Conservation (phyloP, 2,113 vertebrate species). For the Vulpes lagopus region DNA sequence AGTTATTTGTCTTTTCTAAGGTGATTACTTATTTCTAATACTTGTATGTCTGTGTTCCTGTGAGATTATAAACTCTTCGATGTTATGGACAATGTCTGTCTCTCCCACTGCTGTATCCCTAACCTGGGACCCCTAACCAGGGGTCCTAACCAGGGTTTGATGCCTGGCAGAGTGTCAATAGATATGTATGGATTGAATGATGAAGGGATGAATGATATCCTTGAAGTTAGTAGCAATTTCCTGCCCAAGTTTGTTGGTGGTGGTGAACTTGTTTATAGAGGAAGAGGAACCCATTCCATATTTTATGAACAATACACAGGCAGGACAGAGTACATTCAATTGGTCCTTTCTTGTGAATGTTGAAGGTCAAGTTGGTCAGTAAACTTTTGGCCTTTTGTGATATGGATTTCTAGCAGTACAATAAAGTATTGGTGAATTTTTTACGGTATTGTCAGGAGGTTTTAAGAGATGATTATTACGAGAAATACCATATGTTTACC, state of each 20-base stretch:
- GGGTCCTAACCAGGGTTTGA: neutral
- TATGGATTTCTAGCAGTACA: constrained; percentile 48
- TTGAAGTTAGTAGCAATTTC: constrained; percentile 22
- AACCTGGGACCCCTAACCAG: neutral
- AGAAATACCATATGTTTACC: constrained; percentile 85
- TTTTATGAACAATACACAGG: neutral
- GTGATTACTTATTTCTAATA: constrained; percentile 26
- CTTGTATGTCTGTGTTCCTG: neutral
- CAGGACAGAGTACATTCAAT: neutral
- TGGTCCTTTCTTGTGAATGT: constrained; percentile 44
- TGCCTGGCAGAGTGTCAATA: neutral
- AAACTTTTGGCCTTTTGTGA: constrained; percentile 37
- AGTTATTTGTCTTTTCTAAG: constrained; percentile 28
- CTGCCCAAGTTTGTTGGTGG: neutral
- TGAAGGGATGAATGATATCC: constrained; percentile 14
- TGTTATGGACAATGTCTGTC: neutral
- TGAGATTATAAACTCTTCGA: constrained; percentile 18
- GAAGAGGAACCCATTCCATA: neutral
- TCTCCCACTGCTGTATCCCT: neutral
- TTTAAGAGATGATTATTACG: constrained; percentile 79
- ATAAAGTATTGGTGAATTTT: constrained; percentile 21
- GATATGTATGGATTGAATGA: constrained; percentile 16
- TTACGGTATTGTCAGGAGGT: constrained; percentile 66
- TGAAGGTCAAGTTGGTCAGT: constrained; percentile 41
- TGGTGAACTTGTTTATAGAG: constrained; percentile 3